Base-by-base conservation (phyloP, 2,888 invertebrate genomes). In the Linnaemya vulpina region DNA sequence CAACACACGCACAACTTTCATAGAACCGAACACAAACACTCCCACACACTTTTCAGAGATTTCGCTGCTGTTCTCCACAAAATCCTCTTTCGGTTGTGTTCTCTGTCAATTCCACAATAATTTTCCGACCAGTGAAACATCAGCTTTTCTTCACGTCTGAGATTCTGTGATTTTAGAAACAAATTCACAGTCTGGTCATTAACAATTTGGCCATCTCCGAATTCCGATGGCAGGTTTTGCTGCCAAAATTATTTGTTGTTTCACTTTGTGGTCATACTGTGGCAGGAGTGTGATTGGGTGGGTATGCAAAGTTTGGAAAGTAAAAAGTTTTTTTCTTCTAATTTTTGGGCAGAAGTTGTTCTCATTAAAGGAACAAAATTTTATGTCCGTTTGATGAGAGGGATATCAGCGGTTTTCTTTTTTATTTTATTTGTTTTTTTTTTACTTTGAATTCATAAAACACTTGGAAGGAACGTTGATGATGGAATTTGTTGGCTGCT, bases 111-210 rank as follows among this genome's bases (percentile, higher is more conserved):
- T 53, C 11, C 40, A 49, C 9, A 11, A 35, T 20, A 5, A 71
- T 55, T 63, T 82, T 71, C 25, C 70, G 38, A 58, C 25, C 51
- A 77, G 67, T 49, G 49, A 38, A 80, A 43, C 80, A 70, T 71
- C 70, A 13, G 60, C 75, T 53, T 74, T 79, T 78, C 7, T 46
- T 60, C 43, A 68, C 62, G 68, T 55, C 78, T 83, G 83, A 63
- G 74, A 70, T 74, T 83, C 83, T 83, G 83, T 83, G 68, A 83
- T 62, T 78, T 63, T 43, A 15, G 58, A 68, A 46, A 55, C 46
- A 68, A 75, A 70, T 79, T 78, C 58, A 83, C 74, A 83, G 79
- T 4, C 58, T 83, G 74, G 55, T 43, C 79, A 63, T n/a, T 74
- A 17, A 63, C 40, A 38, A 60, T 63, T 51, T 62, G 83, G 43